Conservation (phyloP, 2,888 invertebrate species). For the Lycia hirtaria region DNA sequence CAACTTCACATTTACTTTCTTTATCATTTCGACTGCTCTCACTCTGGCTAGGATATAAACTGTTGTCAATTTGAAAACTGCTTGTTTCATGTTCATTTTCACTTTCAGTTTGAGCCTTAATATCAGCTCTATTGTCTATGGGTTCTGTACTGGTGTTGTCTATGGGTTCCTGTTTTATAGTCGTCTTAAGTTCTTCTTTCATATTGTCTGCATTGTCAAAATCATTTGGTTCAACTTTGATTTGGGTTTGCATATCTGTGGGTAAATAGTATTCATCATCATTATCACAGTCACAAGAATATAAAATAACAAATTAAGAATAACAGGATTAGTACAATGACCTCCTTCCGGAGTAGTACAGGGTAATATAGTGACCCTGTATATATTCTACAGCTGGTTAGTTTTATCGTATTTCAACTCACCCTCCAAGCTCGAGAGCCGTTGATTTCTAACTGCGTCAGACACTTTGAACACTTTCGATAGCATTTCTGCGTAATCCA, state of each 20-base stretch:
- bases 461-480: constrained; percentile 26
- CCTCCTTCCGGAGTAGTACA: too few species aligned
- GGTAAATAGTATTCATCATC: background rate
- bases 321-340: too few species aligned
- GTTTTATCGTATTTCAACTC: background rate
- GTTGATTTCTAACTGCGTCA: background rate
- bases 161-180: constrained; percentile 22
- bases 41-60: background rate
- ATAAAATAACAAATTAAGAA: background rate
- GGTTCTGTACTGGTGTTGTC: background rate
- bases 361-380: too few species aligned
- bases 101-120: background rate
- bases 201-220: constrained; percentile 20
- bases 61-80: background rate
- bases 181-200: background rate
- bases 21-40: background rate
- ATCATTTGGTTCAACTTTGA: constrained; percentile 37
- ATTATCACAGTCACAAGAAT: background rate
- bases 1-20: background rate
- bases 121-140: background rate
- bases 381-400: too few species aligned
- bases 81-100: background rate
- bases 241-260: constrained; percentile 3
- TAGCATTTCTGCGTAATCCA: constrained; percentile 29
- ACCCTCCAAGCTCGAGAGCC: background rate